Percentiles rank a stretch among this genome's conserved stretches.
phyloP scores from a whole-genome alignment of 2,888 invertebrate species.

The Acrocyrtus sp. region DNA sequence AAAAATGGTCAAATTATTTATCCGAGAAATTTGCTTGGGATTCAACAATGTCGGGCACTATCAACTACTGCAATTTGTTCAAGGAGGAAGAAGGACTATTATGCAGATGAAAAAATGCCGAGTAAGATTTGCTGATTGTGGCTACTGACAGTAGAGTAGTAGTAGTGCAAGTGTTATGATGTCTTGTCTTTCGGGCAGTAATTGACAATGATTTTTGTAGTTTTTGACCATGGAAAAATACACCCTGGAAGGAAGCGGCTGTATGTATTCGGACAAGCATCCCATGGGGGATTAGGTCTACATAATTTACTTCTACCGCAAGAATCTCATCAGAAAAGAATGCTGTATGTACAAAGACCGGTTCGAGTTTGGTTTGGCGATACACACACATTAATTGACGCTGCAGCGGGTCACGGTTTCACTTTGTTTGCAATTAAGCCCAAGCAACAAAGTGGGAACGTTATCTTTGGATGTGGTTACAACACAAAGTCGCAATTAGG shows the following conservation, averaged over 20 bases:
- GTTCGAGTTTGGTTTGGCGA: constrained; percentile 54
- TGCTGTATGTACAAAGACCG: constrained; percentile 41
- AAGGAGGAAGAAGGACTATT: constrained; percentile 32
- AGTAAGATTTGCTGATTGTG: constrained; percentile 35
- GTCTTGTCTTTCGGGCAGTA: too few relatives aligned
- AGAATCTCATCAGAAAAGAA: not conserved
- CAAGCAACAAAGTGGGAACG: constrained; percentile 70
- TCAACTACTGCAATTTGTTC: too few relatives aligned
- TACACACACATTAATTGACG: constrained; percentile 71
- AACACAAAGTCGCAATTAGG: constrained; percentile 93
- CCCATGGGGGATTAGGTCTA: constrained; percentile 55
- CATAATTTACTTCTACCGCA: constrained; percentile 36
- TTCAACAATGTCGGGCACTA: too few relatives aligned
- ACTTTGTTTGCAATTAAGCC: constrained; percentile 78
- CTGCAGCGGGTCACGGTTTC: constrained; percentile 91
- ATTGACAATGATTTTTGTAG: constrained; percentile 43
- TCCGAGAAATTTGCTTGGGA: too few relatives aligned
- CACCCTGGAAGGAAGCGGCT: constrained; percentile 48
- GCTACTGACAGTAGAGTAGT: too few relatives aligned
- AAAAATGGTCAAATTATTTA: too few relatives aligned
- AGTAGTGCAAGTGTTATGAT: too few relatives aligned
- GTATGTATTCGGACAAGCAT: constrained; percentile 57
- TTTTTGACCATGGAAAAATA: constrained; percentile 55
- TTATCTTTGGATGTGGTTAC: constrained; percentile 86
- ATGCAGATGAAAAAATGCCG: constrained; percentile 43